Conservation (phyloP, 2,888 invertebrate genomes). For the Athripsodes cinereus region DNA sequence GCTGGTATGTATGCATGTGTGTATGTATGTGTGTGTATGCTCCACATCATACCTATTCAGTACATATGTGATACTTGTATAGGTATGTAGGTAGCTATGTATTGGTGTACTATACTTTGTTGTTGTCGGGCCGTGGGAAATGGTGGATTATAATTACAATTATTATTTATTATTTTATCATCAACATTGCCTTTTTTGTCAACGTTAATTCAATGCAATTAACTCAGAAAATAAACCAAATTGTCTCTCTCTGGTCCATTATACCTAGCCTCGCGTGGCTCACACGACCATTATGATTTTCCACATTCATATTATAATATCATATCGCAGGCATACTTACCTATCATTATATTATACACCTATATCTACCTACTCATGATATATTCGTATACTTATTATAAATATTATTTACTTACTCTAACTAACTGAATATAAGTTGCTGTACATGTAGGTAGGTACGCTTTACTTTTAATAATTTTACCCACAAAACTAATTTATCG, state of each 20-base stretch:
- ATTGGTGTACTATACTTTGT: neutral
- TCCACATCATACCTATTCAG: no score
- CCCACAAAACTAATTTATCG: neutral
- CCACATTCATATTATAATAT: conserved; percentile 1
- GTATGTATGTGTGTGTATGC: no score
- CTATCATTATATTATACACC: no score
- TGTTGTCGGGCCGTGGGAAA: conserved; percentile 20
- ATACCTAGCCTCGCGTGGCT: conserved; percentile 6
- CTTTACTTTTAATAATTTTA: neutral
- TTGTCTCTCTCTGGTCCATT: conserved; percentile 10
- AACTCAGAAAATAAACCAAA: conserved; percentile 18
- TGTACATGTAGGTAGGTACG: no score
- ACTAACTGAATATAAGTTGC: no score
- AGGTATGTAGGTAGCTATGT: no score
- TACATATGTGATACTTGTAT: no score
- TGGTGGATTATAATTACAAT: conserved; percentile 8
- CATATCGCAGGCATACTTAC: no score
- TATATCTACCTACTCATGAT: neutral
- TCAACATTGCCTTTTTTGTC: conserved; percentile 20
- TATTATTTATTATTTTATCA: conserved; percentile 2
- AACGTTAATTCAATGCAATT: conserved; percentile 24
- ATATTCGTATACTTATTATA: no score
- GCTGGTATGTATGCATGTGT: no score
- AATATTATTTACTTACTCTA: no score
- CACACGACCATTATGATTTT: conserved; percentile 17